Base-by-base conservation (phyloP, 1,140 invertebrate species). In the Parasteatoda tepidariorum region DNA sequence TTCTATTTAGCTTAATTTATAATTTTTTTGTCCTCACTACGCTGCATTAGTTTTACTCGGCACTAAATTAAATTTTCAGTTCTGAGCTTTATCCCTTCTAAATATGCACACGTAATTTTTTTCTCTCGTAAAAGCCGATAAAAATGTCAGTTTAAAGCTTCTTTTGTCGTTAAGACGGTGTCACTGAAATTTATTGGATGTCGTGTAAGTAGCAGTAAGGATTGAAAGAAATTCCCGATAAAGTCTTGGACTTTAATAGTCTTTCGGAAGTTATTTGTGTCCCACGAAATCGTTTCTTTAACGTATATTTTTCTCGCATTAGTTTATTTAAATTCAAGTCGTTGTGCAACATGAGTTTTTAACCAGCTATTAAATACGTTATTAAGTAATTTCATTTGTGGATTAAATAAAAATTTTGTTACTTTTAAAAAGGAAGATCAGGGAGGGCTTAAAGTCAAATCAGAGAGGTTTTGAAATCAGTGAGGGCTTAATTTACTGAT, bases 81-180 rank as follows among this genome's bases (percentile, higher is more conserved):
- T 38, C 26, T 31, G 7, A 26, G 67, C 30, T 24, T 70, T 70
- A 70, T 55, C 38, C 26, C 24, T 54, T 26, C 48, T 70, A 70
- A 70, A 70, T 70, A 55, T 55, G 67, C 67, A 70, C 55, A 41
- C 38, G 30, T 70, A 26, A 18, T 55, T 70, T 70, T 74, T 61
- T 24, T 74, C 30, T 61, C 24, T 9, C 33, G n/a, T 24, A 15
- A 34, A 11, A 33, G 71, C 31, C 71, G 57, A 74, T 59, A 61
- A 59, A 74, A 59, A 34, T 61, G 54, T 61, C 71, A 74, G 15
- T 31, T 59, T 30, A 57, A 71, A 74, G 57, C 55, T 38, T n/a
- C 33, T 61, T 55, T 61, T 74, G 55, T 59, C 71, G 55, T 74
- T 74, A 74, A 61, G 71, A 24, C 61, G 71, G 57, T 54, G 31